Evolutionary conservation across 2,797 vertebrate species (phyloP).

Genomic region (Falco concolor): DNA sequence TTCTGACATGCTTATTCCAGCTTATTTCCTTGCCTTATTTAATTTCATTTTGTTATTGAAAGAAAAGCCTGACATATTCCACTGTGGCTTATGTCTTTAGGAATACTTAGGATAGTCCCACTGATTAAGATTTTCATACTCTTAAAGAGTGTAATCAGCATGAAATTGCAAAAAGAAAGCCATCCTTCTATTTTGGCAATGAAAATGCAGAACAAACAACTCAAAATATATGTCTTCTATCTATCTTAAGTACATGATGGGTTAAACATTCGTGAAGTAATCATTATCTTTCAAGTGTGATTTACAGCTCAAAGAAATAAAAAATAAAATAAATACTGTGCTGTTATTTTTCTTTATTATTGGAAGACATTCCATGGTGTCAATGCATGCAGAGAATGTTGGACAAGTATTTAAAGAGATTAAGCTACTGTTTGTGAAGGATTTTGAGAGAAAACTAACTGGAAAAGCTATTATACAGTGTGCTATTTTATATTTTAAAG

Average conservation of each 20-base stretch:
- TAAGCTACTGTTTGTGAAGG: conserved; percentile 7
- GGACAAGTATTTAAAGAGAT: conserved; percentile 28
- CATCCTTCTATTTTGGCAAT: background rate
- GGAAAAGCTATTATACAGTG: background rate
- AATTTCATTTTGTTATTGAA: background rate
- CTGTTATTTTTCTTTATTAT: background rate
- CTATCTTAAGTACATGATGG: background rate
- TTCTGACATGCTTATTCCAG: background rate
- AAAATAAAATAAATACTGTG: background rate
- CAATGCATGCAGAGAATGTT: background rate
- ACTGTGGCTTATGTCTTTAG: background rate
- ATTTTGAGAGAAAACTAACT: conserved; percentile 18
- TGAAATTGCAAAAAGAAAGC: background rate
- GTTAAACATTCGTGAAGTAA: conserved; percentile 1
- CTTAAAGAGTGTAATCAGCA: conserved; percentile 8
- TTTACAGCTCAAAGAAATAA: background rate
- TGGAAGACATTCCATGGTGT: background rate
- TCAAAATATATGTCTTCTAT: background rate
- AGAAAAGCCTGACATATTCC: background rate
- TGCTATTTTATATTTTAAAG: background rate
- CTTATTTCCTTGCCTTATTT: background rate
- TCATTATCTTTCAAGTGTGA: background rate
- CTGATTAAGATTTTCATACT: conserved; percentile 26
- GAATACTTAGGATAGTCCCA: background rate
- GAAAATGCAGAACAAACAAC: background rate